Percentiles rank a stretch among this genome's conserved stretches.
phyloP scores from a whole-genome alignment of 2,888 invertebrate genomes.

The Drosophila tanythrix region DNA sequence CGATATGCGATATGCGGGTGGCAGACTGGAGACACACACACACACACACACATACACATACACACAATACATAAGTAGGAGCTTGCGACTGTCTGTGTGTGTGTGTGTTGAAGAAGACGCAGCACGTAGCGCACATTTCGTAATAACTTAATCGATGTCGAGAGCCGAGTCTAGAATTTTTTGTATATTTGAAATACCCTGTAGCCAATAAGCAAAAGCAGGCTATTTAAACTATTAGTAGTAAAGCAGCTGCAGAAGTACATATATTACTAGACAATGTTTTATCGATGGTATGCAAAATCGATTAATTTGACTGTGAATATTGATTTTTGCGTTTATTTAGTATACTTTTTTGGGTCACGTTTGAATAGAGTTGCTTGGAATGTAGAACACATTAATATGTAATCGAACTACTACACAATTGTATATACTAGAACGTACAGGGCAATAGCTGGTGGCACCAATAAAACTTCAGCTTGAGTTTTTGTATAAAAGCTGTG shows the following conservation, averaged over 20 bases:
- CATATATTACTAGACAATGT: background rate
- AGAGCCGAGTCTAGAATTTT: conserved; percentile 65
- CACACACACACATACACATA: conserved; percentile 12
- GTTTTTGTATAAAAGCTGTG: background rate
- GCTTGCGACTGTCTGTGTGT: conserved; percentile 9
- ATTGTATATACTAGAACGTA: background rate
- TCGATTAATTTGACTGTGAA: background rate
- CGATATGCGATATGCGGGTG: conserved; percentile 46
- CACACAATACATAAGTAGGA: conserved; percentile 20
- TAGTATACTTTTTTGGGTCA: background rate
- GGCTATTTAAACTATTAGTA: background rate
- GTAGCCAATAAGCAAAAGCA: background rate
- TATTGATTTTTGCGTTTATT: background rate
- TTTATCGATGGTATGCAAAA: background rate
- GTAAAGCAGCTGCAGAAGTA: background rate
- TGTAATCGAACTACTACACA: background rate
- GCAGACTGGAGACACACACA: conserved; percentile 40
- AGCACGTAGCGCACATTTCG: conserved; percentile 76
- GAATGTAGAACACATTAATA: background rate
- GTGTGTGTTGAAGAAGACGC: conserved; percentile 44
- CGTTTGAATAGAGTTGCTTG: background rate
- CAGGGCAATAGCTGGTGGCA: background rate
- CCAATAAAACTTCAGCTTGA: background rate
- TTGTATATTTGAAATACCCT: conserved; percentile 48
- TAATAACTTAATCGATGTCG: conserved; percentile 83